phyloP scores from a whole-genome alignment of 1,140 invertebrate genomes.

The Nasonia giraulti region DNA sequence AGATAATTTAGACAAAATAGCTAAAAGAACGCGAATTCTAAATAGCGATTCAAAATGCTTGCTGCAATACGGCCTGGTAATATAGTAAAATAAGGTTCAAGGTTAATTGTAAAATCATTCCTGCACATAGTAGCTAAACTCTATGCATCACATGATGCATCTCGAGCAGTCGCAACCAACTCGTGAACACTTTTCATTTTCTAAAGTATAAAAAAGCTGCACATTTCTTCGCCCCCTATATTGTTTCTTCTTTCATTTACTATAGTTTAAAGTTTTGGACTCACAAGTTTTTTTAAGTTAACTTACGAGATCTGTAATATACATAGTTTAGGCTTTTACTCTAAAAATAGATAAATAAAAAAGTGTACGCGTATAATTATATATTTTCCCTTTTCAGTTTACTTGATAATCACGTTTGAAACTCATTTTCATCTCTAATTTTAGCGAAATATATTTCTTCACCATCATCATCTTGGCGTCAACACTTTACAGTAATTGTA shows the following conservation, averaged over 20 bases:
- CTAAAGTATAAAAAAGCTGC: conserved; percentile 7
- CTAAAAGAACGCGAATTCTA: not conserved
- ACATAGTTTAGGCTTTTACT: not conserved
- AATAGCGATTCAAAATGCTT: not conserved
- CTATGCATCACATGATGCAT: not conserved
- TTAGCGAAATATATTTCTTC: not conserved
- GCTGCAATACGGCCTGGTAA: too few relatives aligned
- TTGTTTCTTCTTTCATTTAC: not conserved
- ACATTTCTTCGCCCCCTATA: not conserved
- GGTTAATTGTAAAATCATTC: not conserved
- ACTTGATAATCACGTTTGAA: too few relatives aligned
- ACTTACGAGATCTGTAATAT: not conserved
- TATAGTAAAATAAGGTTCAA: not conserved
- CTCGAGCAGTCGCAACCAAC: conserved; percentile 46
- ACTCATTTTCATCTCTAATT: not conserved
- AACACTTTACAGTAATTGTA: not conserved
- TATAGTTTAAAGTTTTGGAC: not conserved
- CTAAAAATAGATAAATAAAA: not conserved
- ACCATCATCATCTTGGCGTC: not conserved
- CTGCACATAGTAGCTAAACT: not conserved
- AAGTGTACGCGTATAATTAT: not conserved
- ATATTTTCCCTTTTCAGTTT: too few relatives aligned
- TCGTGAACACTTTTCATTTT: conserved; percentile 50
- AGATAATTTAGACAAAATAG: not conserved
- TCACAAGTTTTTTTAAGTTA: not conserved